Conservation (phyloP, 53 echinoderm and acorn worm genomes). For the Echinarachnius parma region DNA sequence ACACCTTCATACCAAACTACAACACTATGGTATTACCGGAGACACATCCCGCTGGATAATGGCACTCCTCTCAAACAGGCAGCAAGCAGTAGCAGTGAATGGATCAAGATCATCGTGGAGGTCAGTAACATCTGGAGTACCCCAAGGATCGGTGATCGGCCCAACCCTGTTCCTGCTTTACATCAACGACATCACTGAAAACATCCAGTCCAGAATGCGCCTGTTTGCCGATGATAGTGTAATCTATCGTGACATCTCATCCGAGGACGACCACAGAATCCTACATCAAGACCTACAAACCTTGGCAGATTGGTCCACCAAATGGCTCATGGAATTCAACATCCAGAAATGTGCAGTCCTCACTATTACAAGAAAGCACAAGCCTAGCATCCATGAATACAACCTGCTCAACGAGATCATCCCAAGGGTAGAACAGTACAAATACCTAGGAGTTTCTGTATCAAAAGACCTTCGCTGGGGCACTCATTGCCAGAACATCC, state of each 20-base stretch:
- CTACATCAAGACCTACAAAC: constrained; percentile 28
- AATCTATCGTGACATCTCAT: constrained; percentile 19
- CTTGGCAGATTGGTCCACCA: constrained; percentile 8
- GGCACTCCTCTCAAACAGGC: background rate
- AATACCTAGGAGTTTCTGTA: constrained; percentile 26
- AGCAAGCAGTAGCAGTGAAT: too few species aligned
- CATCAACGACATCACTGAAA: background rate
- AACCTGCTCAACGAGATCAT: constrained; percentile 1
- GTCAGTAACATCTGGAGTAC: too few species aligned
- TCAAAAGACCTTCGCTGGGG: constrained; percentile 15
- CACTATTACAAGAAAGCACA: constrained; percentile 26
- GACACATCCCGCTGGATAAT: constrained; percentile 14
- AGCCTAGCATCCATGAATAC: constrained; percentile 12
- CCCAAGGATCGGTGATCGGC: constrained; percentile 5
- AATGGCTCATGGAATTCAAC: constrained; percentile 32
- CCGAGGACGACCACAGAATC: constrained; percentile 8
- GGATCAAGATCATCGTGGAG: background rate
- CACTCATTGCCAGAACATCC: background rate
- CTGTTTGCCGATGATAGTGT: constrained; percentile 40
- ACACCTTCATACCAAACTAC: background rate
- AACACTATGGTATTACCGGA: constrained; percentile 25
- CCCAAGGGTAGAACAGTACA: background rate
- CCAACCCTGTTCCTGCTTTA: constrained; percentile 6
- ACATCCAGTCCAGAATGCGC: background rate
- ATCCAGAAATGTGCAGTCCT: constrained; percentile 19